Percentiles rank a stretch among this genome's conserved stretches.
Conservation (phyloP, 2,797 vertebrate genomes). For the Dendrocincla fuliginosa region DNA sequence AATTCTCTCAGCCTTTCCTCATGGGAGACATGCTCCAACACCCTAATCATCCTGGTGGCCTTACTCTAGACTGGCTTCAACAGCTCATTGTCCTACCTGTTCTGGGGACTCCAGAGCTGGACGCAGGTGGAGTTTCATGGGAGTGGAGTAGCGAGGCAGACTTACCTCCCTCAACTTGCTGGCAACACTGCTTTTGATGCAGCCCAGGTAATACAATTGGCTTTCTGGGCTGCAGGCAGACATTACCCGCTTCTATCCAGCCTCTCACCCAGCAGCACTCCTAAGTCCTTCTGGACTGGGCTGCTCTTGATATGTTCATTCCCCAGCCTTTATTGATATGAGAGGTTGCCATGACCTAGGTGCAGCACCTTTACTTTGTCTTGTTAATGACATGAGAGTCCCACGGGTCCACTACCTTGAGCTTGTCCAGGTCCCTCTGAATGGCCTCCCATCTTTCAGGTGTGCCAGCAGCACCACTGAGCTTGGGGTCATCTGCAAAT, state of each 20-base stretch:
- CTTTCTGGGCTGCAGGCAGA: not conserved
- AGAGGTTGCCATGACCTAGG: not conserved
- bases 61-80: not conserved
- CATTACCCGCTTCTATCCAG: not conserved
- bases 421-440: not conserved
- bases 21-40: accelerated
- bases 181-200: not conserved
- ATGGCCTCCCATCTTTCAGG: not conserved
- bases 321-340: too few species aligned
- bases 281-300: accelerated
- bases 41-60: not conserved
- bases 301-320: not conserved
- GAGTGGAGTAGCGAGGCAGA: not conserved
- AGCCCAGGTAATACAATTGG: not conserved
- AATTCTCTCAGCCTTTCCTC: not conserved
- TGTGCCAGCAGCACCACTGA: not conserved
- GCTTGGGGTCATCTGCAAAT: not conserved
- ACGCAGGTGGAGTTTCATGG: not conserved
- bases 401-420: not conserved
- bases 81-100: not conserved
- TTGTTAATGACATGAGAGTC: not conserved
- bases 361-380: not conserved
- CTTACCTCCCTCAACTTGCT: not conserved
- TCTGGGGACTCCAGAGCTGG: not conserved
- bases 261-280: not conserved